Evolutionary conservation across 35 echinoderm and acorn worm species (phyloP).

Genomic region (Lytechinus variegatus): DNA sequence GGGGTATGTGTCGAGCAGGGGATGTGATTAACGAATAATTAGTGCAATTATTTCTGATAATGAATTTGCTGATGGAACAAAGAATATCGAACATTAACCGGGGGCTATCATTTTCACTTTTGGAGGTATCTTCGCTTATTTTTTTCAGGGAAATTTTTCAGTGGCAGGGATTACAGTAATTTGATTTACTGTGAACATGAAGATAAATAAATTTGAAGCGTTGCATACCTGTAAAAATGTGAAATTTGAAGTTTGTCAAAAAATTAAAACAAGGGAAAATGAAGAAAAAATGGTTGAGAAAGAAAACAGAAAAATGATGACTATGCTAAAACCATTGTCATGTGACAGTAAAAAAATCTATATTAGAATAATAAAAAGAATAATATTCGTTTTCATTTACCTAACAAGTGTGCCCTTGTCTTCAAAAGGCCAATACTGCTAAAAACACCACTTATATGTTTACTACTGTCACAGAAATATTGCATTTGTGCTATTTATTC

Average conservation of each 20-base stretch:
- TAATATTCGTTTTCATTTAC: not conserved
- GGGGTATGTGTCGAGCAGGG: not conserved
- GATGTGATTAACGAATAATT: not conserved
- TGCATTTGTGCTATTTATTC: not conserved
- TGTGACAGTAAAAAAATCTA: not conserved
- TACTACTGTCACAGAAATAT: not conserved
- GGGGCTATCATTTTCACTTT: not conserved
- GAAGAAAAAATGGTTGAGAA: not conserved
- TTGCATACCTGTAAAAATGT: not conserved
- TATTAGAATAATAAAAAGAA: not conserved
- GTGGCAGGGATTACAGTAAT: constrained; percentile 17
- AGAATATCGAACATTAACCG: not conserved
- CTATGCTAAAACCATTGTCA: not conserved
- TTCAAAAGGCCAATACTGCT: not conserved
- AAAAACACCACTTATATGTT: not conserved
- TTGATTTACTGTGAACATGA: not conserved
- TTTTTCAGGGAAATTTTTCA: not conserved
- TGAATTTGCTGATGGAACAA: not conserved
- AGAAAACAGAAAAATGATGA: not conserved
- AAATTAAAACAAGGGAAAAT: not conserved
- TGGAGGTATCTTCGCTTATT: not conserved
- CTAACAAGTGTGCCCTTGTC: not conserved
- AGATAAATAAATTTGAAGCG: not conserved
- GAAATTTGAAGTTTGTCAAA: not conserved
- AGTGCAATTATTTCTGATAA: not conserved